Percentiles rank a stretch among this genome's conserved stretches.
phyloP scores from a whole-genome alignment of 2,113 vertebrate species.

The Lota lota region DNA sequence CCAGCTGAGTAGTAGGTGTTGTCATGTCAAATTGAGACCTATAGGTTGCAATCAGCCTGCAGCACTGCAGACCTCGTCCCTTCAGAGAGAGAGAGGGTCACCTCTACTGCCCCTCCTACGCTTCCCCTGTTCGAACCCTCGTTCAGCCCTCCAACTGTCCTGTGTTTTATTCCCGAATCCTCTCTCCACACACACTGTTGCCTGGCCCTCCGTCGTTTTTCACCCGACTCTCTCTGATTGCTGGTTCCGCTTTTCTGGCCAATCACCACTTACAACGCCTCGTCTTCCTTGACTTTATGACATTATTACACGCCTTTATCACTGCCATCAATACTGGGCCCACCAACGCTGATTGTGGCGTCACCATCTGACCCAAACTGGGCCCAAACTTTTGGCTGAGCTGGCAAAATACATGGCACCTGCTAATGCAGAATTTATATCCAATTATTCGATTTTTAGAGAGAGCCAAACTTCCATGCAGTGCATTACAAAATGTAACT shows the following conservation, averaged over 20 bases:
- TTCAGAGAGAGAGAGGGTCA: constrained; percentile 42
- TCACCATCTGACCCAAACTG: constrained; percentile 28
- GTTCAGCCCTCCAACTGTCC: constrained; percentile 37
- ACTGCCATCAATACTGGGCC: constrained; percentile 57
- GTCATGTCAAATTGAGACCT: constrained; percentile 68
- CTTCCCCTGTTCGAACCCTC: constrained; percentile 20
- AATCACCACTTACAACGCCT: constrained; percentile 53
- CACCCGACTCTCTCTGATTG: constrained; percentile 54
- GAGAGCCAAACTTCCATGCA: no score
- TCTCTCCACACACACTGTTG: constrained; percentile 19
- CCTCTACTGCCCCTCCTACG: constrained; percentile 33
- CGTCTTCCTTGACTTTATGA: constrained; percentile 59
- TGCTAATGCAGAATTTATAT: no score
- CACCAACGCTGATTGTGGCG: constrained; percentile 14
- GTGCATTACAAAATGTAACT: no score
- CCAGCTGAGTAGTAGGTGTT: constrained; percentile 56
- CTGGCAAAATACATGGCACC: no score
- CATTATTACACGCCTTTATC: constrained; percentile 67
- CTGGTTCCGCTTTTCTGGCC: constrained; percentile 50
- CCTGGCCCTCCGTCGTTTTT: constrained; percentile 55
- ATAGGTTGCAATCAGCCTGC: constrained; percentile 62
- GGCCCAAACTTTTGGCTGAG: constrained; percentile 28
- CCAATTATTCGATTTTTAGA: no score
- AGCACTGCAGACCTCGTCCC: constrained; percentile 46
- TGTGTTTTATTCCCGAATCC: constrained; percentile 53